A percentile compares a stretch with the other conserved stretches of the same genome.
Evolutionary conservation across 2,797 vertebrate species (phyloP).

Genomic region (Aldrovandia affinis): DNA sequence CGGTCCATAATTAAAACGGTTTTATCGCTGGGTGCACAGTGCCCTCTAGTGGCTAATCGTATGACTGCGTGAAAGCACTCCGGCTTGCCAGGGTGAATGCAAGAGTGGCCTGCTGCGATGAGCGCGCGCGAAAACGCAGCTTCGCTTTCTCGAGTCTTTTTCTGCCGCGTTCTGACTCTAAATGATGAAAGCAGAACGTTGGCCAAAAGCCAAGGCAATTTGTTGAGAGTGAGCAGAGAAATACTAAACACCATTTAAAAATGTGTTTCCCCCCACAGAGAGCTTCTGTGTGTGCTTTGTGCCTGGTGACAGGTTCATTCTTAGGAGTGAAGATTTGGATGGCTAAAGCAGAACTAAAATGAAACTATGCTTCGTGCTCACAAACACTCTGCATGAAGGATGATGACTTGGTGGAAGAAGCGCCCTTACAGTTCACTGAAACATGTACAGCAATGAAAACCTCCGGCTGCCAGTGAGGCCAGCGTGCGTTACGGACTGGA

Average conservation of each 20-base stretch:
- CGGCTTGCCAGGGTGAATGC: neutral
- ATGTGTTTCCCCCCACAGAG: neutral
- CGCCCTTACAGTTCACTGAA: neutral
- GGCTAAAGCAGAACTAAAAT: neutral
- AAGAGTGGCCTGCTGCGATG: neutral
- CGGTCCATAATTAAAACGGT: neutral
- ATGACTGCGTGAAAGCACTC: neutral
- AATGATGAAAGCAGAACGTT: neutral
- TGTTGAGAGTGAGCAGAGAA: neutral
- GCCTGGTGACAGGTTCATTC: neutral
- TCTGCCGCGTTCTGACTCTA: neutral
- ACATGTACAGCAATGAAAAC: neutral
- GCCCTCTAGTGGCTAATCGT: conserved; percentile 29
- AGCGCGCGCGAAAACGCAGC: neutral
- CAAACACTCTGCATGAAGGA: neutral
- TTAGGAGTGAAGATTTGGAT: neutral
- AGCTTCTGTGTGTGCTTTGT: neutral
- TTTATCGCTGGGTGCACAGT: conserved; percentile 18
- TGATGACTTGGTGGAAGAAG: neutral
- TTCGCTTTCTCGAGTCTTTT: neutral
- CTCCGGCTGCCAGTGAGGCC: neutral
- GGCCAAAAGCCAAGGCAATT: neutral
- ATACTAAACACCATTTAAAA: neutral
- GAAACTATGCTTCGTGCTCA: neutral
- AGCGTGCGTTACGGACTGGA: neutral